Evolutionary conservation across 2,888 invertebrate genomes (phyloP), one percentile per base, ranked within the genome.

Genomic region (Apamea epomidion): DNA sequence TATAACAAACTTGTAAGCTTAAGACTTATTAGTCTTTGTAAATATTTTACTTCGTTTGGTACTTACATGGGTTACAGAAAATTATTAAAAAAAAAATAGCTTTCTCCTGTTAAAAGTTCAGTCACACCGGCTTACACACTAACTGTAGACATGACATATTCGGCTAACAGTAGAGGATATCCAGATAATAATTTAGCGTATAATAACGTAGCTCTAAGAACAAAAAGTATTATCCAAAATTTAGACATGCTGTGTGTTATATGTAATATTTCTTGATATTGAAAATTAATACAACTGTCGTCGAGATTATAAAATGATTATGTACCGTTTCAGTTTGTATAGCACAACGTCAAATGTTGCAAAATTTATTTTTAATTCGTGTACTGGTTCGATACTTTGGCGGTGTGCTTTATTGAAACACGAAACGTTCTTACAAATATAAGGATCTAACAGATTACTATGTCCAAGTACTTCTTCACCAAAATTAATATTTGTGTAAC

Each of bases 181-280:
- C 91, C 95, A 91, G 95, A 96, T 96, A 95, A 96, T 96, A 96
- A 96, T 92, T 95, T 96, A 96, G 95, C 91, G 92, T 96, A 95
- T 95, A 94, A 88, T 92, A 93, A 93, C 90, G 91, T 95, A 95
- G 95, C 85, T 93, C 83, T 95, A 96, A 96, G 96, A 94, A 95
- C 93, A 94, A 96, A 93, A 97, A 97, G 97, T 97, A 97, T 97
- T 97, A 96, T 95, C 96, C 96, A 96, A 96, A 90, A 94, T 94
- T 95, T 96, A 96, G 96, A 93, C 93, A 95, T 93, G 95, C 95
- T 95, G 95, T 95, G 96, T 96, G 96, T 96, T 95, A 93, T 92
- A 93, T 89, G 89, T 90, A 91, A 93, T 93, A 89, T 94, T 95
- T 94, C 94, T 93, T 94, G 92, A 94, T 92, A 92, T 92, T 93